A percentile compares a stretch with the other conserved stretches of the same genome.
Conservation (phyloP, 35 echinoderm and acorn worm genomes). For the Lytechinus pictus region DNA sequence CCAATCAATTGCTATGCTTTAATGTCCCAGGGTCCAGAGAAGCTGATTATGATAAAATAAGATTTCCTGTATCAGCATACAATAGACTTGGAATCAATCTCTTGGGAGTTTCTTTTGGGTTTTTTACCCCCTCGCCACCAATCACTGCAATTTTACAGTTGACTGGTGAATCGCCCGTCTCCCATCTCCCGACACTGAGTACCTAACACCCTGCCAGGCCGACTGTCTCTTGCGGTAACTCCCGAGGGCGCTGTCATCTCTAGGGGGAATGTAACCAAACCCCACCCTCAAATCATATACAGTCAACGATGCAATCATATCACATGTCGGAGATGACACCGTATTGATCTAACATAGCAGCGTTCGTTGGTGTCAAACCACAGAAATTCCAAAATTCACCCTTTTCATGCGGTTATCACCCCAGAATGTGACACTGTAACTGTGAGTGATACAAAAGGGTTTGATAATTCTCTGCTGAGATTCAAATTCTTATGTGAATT, state of each 20-base stretch:
- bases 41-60: neutral
- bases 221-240: neutral
- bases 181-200: neutral
- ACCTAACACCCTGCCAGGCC: neutral
- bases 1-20: too few species aligned
- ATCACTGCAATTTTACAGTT: neutral
- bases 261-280: neutral
- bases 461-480: neutral
- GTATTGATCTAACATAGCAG: constrained; percentile 7
- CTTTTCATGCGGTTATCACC: neutral
- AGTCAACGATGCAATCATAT: constrained; percentile 32
- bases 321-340: neutral
- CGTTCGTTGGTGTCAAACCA: neutral
- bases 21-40: neutral
- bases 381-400: neutral
- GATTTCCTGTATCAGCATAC: neutral
- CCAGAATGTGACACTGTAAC: neutral
- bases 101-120: neutral
- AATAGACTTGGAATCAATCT: neutral
- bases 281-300: neutral
- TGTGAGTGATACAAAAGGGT: neutral
- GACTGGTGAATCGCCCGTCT: neutral
- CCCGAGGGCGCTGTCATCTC: constrained; percentile 32
- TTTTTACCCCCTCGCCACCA: neutral
- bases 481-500: neutral